Evolutionary conservation across 2,113 vertebrate genomes (phyloP), one percentile per base, ranked within the genome.

Genomic region (Peromyscus maniculatus): DNA sequence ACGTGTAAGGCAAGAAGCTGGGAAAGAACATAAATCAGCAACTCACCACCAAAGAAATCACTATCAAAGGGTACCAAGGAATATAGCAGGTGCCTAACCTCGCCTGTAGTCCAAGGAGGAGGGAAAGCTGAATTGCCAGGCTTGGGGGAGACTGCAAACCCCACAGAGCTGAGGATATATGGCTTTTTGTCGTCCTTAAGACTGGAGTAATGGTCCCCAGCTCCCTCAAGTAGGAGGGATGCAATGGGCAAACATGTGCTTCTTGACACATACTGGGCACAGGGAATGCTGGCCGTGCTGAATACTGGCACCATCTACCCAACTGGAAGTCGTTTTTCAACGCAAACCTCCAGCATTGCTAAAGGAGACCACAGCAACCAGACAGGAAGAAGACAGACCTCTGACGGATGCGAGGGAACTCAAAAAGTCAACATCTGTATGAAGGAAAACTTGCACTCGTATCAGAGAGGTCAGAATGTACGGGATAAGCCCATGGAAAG

Each of bases 91-190:
- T 6, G n/a, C 15, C 11, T 26, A 26, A 11, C 39, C 52, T 86
- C n/a, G 26, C 13, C 72, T 71, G 26, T 24, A 4, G 69, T 16
- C 46, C 31, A 91, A 67, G 55, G 7, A 10, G 55, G 43, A 74
- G 4, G 19, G 17, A 83, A 55, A 39, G 21, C 13, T 16, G 0
- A 24, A 43, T 2, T 21, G 8, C 0, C 55, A 3, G 11, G 43
- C 80, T n/a, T 5, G 52, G 82, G 36, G 71, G 19, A 43, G 16
- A 22, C 7, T 72, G 1, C n/a, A 21, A 77, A 15, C 62, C 36
- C 5, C 28, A 57, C 1, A 59, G 75, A 52, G 64, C 21, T 46
- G 46, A 75, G 21, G 7, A 46, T 66, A 46, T 31, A 31, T 66
- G 59, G 59, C 59, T 46, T 66, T 26, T 31, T 43, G 59, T 66